Conservation (phyloP, 2,888 invertebrate species). For the Scelioninae gen. 1 region DNA sequence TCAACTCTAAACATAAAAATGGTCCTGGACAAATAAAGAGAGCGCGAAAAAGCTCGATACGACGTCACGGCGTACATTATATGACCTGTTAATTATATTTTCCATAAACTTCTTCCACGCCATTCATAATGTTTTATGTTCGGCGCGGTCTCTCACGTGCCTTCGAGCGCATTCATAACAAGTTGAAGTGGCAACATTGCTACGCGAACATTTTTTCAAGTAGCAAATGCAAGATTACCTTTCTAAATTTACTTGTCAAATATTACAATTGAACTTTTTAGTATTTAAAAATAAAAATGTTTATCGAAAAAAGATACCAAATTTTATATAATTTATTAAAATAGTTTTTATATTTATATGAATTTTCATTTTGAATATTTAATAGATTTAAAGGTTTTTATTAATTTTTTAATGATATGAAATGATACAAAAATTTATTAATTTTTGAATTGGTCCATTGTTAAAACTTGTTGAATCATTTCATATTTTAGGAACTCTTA, state of each 20-base stretch:
- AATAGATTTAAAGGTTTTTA: too few relatives aligned
- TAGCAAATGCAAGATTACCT: slow-evolving; percentile 23
- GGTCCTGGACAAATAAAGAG: slow-evolving; percentile 25
- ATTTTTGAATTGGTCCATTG: too few relatives aligned
- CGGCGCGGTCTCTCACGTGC: slow-evolving; percentile 61
- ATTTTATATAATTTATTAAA: too few relatives aligned
- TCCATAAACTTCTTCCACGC: slow-evolving; percentile 76
- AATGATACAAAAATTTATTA: too few relatives aligned
- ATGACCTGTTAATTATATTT: slow-evolving; percentile 79
- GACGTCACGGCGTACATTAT: slow-evolving; percentile 70
- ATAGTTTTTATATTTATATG: too few relatives aligned
- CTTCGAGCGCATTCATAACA: slow-evolving; percentile 53
- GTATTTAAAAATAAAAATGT: background rate
- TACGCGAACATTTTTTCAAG: slow-evolving; percentile 37
- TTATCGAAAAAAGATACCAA: too few relatives aligned
- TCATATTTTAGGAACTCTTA: too few relatives aligned
- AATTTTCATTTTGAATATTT: too few relatives aligned
- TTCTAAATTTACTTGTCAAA: slow-evolving; percentile 19
- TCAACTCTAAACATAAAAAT: background rate
- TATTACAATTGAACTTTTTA: background rate
- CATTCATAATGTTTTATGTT: slow-evolving; percentile 75
- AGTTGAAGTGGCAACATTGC: slow-evolving; percentile 36
- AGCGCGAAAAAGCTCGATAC: slow-evolving; percentile 54
- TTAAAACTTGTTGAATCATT: too few relatives aligned
- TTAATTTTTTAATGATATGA: too few relatives aligned